Evolutionary conservation across 2,888 invertebrate genomes (phyloP).

Genomic region (Lacanobia wlatinum): DNA sequence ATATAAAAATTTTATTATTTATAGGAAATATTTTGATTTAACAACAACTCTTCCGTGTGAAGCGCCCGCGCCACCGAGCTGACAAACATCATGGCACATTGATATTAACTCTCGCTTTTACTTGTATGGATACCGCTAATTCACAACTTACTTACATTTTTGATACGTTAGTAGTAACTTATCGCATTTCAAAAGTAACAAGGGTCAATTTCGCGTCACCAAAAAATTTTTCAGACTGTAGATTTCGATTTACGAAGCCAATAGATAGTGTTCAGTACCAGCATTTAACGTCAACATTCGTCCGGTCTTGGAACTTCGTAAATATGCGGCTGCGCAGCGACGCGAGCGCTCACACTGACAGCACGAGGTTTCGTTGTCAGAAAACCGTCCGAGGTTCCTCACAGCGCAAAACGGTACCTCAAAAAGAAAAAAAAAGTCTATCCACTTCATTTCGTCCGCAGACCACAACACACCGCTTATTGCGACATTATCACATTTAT

Average conservation of each 20-base stretch:
- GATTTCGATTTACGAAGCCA: constrained; percentile 61
- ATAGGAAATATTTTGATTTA: constrained; percentile 91
- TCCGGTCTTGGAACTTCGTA: constrained; percentile 52
- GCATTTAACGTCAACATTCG: constrained; percentile 52
- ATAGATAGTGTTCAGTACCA: constrained; percentile 47
- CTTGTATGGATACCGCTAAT: constrained; percentile 22
- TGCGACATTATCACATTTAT: constrained; percentile 86
- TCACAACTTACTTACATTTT: constrained; percentile 7
- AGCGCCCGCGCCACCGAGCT: constrained; percentile 73
- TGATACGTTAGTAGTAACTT: not conserved
- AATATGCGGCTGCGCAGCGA: constrained; percentile 58
- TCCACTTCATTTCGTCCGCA: constrained; percentile 73
- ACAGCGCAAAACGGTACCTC: constrained; percentile 68
- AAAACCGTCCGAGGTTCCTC: constrained; percentile 79
- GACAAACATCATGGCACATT: constrained; percentile 82
- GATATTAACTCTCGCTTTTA: constrained; percentile 52
- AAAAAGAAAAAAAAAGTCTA: constrained; percentile 66
- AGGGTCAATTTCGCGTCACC: constrained; percentile 6
- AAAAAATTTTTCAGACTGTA: constrained; percentile 27
- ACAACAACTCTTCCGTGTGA: constrained; percentile 82
- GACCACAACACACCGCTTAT: constrained; percentile 78
- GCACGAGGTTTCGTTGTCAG: constrained; percentile 85
- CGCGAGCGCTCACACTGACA: constrained; percentile 73
- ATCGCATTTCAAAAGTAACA: not conserved
- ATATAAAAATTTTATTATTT: constrained; percentile 90